These are phyloP conservation scores for Zapornia atra DNA, from an alignment of 2,113 vertebrate species.

Conservation along the genomic window DNA sequence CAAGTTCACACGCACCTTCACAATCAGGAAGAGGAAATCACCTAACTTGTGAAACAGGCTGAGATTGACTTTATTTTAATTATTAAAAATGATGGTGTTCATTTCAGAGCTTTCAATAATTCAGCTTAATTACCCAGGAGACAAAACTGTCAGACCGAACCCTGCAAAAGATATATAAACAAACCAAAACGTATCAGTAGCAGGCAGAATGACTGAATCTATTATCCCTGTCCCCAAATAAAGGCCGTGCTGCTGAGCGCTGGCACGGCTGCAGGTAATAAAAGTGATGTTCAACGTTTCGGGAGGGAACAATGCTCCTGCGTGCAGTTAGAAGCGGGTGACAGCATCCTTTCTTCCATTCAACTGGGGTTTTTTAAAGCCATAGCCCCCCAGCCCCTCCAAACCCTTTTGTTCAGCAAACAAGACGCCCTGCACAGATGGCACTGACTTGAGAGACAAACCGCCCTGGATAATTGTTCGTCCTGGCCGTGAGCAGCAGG, in stretches of 20 bases:
- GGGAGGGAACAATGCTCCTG: neutral
- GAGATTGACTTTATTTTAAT: conserved; percentile 42
- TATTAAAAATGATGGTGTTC: conserved; percentile 26
- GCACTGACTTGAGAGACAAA: conserved; percentile 28
- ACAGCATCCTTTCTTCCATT: conserved; percentile 23
- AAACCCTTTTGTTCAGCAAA: conserved; percentile 40
- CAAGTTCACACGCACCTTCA: conserved; percentile 7
- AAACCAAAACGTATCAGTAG: neutral
- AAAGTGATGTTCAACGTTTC: neutral
- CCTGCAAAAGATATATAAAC: conserved; percentile 11
- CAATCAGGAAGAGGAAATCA: conserved; percentile 33
- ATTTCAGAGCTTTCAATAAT: conserved; percentile 54
- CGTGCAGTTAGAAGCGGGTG: neutral
- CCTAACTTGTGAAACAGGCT: conserved; percentile 23
- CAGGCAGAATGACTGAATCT: neutral
- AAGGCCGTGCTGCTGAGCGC: fast-evolving
- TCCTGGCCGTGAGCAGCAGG: neutral
- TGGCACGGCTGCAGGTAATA: conserved; percentile 4
- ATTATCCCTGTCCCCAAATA: neutral
- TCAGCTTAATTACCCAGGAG: conserved; percentile 50
- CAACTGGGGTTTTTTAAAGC: neutral
- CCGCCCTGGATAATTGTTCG: neutral
- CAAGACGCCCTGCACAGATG: conserved; percentile 55
- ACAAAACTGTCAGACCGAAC: conserved; percentile 19
- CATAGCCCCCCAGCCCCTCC: neutral